Evolutionary conservation across 2,797 vertebrate species (phyloP), one percentile per base, ranked within the genome.

Genomic region (Sebastes trivittatus): DNA sequence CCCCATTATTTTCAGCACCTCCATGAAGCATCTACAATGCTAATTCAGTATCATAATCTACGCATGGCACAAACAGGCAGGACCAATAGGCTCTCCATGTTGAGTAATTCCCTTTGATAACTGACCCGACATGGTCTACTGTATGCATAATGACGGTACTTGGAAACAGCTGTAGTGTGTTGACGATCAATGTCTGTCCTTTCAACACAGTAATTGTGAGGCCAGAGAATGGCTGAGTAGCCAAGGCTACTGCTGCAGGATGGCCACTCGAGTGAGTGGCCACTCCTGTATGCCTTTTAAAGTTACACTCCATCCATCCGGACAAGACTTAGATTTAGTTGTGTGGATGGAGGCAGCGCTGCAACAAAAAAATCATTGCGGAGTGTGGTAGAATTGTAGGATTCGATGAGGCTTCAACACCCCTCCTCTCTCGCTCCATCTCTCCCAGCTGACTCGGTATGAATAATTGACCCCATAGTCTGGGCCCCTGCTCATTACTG

Each of bases 391-490:
- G 90, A 87, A 81, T 79, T 87, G 84, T 84, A 70, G 58, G 86
- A 92, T 90, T 92, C 73, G 36, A 89, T 83, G 84, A 89, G 82
- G 91, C 80, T 91, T 92, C 90, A 85, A 86, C 87, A 91, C 71
- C 85, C 85, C 90, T 88, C 87, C 88, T 93, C 92, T 93, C 89
- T 76, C 16, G 23, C 90, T 85, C 84, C 72, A 79, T 87, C 90
- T 86, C 91, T 95, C 94, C 94, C 92, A 91, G 92, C 91, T 93
- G 95, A 95, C 93, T 94, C 76, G 61, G 64, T 91, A 96, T 96
- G 94, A 96, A 96, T 96, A 96, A 96, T 96, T 96, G 95, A 96
- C 94, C 94, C 86, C 62, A 74, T 92, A 93, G 94, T 94, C 95
- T 84, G 87, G 91, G 91, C 93, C 90, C 90, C 85, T 75, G 92